These are phyloP conservation scores for Zoanthus sociatus DNA, from an alignment of 92 coral and sea anemone genomes.

Conservation along the genomic window DNA sequence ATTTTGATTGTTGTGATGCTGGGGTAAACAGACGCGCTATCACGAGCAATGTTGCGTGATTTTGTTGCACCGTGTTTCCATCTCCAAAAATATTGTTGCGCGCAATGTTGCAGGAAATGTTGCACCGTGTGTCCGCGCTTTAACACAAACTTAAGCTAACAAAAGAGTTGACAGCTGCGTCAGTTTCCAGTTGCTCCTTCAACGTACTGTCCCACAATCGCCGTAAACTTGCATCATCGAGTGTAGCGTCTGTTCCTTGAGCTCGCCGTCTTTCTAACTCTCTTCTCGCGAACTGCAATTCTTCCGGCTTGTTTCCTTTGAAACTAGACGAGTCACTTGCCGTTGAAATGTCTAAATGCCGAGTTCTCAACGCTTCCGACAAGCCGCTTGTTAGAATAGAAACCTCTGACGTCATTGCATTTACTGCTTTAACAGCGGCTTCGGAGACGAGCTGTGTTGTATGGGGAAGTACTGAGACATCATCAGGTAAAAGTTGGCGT, in stretches of 20 bases:
- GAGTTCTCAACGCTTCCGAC: conserved; percentile 29
- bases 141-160: conserved; percentile 3
- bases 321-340: neutral
- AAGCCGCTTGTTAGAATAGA: conserved; percentile 49
- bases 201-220: conserved; percentile 52
- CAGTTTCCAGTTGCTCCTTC: conserved; percentile 47
- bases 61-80: too few relatives aligned
- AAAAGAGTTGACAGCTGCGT: conserved; percentile 32
- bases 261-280: conserved; percentile 49
- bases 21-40: too few relatives aligned
- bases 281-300: conserved; percentile 23
- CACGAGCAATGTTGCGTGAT: too few relatives aligned
- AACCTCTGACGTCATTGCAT: conserved; percentile 46
- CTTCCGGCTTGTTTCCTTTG: conserved; percentile 22
- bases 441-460: conserved; percentile 7
- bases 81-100: too few relatives aligned
- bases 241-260: neutral
- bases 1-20: too few relatives aligned
- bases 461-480: conserved; percentile 64
- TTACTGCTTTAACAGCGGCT: conserved; percentile 2
- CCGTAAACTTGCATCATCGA: neutral
- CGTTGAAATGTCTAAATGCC: neutral
- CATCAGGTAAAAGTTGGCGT: conserved; percentile 75
- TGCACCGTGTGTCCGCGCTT: too few relatives aligned
- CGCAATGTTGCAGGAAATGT: too few relatives aligned